Percentiles rank a stretch among this genome's conserved stretches.
Evolutionary conservation across 2,113 vertebrate species (phyloP).

Genomic region (Alosa alosa): DNA sequence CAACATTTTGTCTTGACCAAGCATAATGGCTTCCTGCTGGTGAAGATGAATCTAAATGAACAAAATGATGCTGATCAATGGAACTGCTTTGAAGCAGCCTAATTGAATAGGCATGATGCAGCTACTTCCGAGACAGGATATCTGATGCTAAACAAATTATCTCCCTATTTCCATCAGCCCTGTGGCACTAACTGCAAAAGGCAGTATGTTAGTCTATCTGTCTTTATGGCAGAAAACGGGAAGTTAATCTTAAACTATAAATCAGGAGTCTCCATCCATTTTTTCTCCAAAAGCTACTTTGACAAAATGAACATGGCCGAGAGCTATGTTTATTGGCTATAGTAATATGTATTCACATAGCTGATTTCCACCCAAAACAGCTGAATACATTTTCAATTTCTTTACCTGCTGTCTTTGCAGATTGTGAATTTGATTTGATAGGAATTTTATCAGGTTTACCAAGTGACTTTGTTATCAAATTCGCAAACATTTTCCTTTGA

Average conservation of each 20-base stretch:
- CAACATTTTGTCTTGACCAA: conserved; percentile 28
- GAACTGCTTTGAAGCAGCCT: conserved; percentile 50
- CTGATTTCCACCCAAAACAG: no score
- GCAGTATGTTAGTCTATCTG: conserved; percentile 27
- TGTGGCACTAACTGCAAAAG: conserved; percentile 38
- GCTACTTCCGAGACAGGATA: conserved; percentile 48
- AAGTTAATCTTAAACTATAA: not conserved
- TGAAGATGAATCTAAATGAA: conserved; percentile 55
- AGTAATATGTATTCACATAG: no score
- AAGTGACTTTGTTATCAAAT: no score
- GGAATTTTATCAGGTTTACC: no score
- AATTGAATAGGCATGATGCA: conserved; percentile 54
- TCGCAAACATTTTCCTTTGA: no score
- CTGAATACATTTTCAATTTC: no score
- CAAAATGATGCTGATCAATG: conserved; percentile 57
- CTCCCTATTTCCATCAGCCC: conserved; percentile 53
- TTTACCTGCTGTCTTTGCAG: no score
- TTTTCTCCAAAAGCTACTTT: no score
- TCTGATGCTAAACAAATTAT: conserved; percentile 57
- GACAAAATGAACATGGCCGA: no score
- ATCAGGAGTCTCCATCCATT: no score
- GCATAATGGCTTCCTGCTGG: conserved; percentile 53
- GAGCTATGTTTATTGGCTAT: no score
- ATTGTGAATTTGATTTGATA: no score
- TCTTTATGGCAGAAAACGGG: conserved; percentile 27